A percentile compares a stretch with the other conserved stretches of the same genome.
phyloP scores from a whole-genome alignment of 1,140 invertebrate genomes.

The Leptinotarsa defecta region DNA sequence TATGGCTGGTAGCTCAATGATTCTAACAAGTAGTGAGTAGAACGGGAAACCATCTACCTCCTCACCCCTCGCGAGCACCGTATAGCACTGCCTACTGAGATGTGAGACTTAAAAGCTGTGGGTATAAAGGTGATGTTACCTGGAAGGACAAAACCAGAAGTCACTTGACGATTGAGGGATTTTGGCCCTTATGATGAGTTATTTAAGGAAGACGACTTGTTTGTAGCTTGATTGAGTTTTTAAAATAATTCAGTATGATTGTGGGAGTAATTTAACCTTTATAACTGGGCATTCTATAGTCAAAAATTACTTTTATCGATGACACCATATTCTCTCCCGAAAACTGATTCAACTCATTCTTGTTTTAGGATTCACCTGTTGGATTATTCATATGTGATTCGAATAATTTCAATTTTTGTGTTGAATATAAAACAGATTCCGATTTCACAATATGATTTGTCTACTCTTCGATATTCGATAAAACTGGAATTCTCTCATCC shows the following conservation, averaged over 20 bases:
- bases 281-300: background rate
- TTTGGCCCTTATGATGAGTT: constrained; percentile 13
- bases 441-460: no score
- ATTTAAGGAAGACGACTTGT: constrained; percentile 12
- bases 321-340: background rate
- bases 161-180: constrained; percentile 11
- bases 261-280: constrained; percentile 13
- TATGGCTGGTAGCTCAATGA: constrained; percentile 54
- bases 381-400: no score
- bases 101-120: constrained; percentile 34
- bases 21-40: constrained; percentile 52
- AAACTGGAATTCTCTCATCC: no score
- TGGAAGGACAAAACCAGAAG: constrained; percentile 22
- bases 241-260: constrained; percentile 28
- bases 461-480: no score
- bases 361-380: no score
- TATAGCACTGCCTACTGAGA: constrained; percentile 45
- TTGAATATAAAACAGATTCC: no score
- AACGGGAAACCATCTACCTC: constrained; percentile 42
- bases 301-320: constrained; percentile 7
- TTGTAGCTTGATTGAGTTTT: constrained; percentile 28
- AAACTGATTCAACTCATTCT: background rate
- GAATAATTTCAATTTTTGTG: no score
- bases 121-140: constrained; percentile 36
- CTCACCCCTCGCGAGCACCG: constrained; percentile 33